These are phyloP conservation scores for Elachura formosa DNA, from an alignment of 2,113 vertebrate species.

Conservation along the genomic window DNA sequence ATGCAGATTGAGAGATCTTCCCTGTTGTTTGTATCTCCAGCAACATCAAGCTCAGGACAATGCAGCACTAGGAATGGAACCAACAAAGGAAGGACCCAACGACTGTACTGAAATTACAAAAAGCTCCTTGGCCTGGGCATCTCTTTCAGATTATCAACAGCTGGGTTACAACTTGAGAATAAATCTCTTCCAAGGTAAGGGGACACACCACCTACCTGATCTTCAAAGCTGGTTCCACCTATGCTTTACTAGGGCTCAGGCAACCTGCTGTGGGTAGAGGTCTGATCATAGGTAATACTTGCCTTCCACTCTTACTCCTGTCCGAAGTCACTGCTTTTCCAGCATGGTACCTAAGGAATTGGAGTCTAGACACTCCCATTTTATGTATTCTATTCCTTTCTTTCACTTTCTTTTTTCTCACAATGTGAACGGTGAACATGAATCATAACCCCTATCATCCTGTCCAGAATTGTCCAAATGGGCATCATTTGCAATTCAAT, in stretches of 20 bases:
- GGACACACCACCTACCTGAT: neutral
- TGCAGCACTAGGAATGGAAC: neutral
- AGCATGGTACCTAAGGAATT: neutral
- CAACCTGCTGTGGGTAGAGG: neutral
- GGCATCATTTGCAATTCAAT: neutral
- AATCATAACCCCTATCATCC: neutral
- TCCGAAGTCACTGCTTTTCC: neutral
- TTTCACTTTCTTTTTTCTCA: neutral
- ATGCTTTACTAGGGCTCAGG: neutral
- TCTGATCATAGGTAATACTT: neutral
- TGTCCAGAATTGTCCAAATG: neutral
- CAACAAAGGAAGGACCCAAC: constrained; percentile 6
- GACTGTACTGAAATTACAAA: neutral
- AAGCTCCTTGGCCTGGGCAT: neutral
- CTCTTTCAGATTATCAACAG: constrained; percentile 57
- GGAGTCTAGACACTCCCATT: neutral
- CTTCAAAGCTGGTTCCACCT: neutral
- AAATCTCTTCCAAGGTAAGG: constrained; percentile 72
- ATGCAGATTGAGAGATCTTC: neutral
- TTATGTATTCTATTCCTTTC: neutral
- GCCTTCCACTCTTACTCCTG: neutral
- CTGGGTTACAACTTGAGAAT: constrained; percentile 63
- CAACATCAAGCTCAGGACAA: neutral
- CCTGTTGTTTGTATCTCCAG: neutral
- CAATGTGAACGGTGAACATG: neutral